Evolutionary conservation across 2,888 invertebrate species (phyloP).

Genomic region (Machimus rusticus): DNA sequence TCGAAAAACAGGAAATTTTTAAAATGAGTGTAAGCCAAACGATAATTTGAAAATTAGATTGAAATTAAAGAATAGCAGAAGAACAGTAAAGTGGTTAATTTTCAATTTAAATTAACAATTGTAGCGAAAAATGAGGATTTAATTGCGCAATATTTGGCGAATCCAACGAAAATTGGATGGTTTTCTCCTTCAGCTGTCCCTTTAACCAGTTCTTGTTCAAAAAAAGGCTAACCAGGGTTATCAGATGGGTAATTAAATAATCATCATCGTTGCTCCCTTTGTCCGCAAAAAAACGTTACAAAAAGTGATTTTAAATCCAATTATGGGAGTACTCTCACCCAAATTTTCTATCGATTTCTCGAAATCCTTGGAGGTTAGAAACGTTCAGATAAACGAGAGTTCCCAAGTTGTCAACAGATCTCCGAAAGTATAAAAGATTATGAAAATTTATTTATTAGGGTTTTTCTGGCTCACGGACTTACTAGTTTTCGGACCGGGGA

Average conservation of each 20-base stretch:
- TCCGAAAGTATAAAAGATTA: neutral
- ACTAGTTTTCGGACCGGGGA: neutral
- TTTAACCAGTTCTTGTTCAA: neutral
- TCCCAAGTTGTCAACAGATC: neutral
- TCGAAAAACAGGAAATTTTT: neutral
- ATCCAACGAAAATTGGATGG: neutral
- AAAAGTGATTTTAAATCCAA: neutral
- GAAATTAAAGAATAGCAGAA: neutral
- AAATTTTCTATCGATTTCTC: neutral
- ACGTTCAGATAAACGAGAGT: neutral
- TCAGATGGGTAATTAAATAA: neutral
- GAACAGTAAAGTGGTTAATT: neutral
- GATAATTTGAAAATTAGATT: neutral
- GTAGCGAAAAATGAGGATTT: neutral
- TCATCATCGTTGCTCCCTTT: neutral
- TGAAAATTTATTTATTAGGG: neutral
- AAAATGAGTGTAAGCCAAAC: neutral
- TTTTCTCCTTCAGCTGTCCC: neutral
- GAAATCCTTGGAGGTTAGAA: neutral
- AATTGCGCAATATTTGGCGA: neutral
- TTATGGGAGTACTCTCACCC: neutral
- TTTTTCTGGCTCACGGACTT: neutral
- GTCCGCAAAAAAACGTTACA: neutral
- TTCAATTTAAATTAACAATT: neutral
- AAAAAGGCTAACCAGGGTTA: neutral